Base-by-base conservation (phyloP, 2,888 invertebrate species). In the Lochmaea capreae region DNA sequence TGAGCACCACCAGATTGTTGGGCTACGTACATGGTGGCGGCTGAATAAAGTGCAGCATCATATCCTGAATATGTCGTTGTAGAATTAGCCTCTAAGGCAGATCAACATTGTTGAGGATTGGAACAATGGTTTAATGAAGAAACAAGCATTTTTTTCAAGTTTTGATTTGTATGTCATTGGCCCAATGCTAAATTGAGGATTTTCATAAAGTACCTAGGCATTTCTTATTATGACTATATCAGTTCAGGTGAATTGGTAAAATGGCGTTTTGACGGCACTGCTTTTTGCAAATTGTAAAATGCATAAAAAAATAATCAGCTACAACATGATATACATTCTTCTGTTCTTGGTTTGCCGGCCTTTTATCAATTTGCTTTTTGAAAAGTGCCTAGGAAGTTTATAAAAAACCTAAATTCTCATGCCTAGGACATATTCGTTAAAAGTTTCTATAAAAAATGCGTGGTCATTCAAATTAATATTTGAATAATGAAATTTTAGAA, bases 31-130 rank as follows among this genome's bases (percentile, higher is more conserved):
- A 95, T 95, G 77, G 96, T 95, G 79, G 97, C 97, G 79, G 97
- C 97, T 88, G 96, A 97, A 89, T 97, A 98, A 80, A 98, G 91
- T 82, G 97, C 97, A 81, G 97, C 95, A 90, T 97, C 97, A 89
- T 97, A 97, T 85, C 96, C 96, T 84, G 94, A 93, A 89, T 93
- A 94, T 80, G 90, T 90, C 83, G 92, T 92, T 86, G 92, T 90
- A 84, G 92, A 91, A 83, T 93, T 88, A 83, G 90, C 90, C 86
- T 89, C 87, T 77, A 79, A 46, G 67, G 57, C 57, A 67, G 68
- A 68, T 54, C 16, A 75, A 72, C 66, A 68, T 59, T 69, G 54
- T 58, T 72, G 71, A 68, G 61, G 74, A 72, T 49, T 71, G 42
- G 65, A 71, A 58, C 42, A 70, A 63, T 49, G 52, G 22, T 49